Base-by-base conservation (phyloP, 1,140 invertebrate genomes). In the Polypedilum pembai region DNA sequence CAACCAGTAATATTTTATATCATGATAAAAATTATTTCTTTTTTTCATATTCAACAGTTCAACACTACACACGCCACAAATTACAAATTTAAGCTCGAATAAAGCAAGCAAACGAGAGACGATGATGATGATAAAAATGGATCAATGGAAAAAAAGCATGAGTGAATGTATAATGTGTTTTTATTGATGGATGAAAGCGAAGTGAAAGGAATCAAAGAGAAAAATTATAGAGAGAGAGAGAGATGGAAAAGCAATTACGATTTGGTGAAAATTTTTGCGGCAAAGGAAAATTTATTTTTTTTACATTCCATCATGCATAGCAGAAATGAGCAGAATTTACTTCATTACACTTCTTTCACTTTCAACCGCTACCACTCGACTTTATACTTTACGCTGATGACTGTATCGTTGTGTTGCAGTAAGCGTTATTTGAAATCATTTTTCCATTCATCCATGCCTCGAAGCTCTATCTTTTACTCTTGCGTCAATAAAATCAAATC, bases 221-320 rank as follows among this genome's bases (percentile, higher is more conserved):
- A 56, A n/a, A n/a, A 56, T n/a, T n/a, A n/a, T n/a, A n/a, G n/a
- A n/a, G 15, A 12, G 1, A 3, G 12, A 15, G 3, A n/a, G 10
- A 56, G 45, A 56, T n/a, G n/a, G n/a, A 56, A 56, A 56, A 56
- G 45, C 45, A 56, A 56, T 56, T 56, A 56, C 45, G 45, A n/a
- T n/a, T 33, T 56, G 45, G 45, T 56, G 12, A 56, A 56, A 56
- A 56, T 56, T 56, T n/a, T 56, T n/a, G 45, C 15, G 45, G 45
- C n/a, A 56, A 56, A 56, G 12, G 45, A 56, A 56, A 56, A 33
- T 33, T 56, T 56, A 56, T 15, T 56, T 45, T 56, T 56, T 33
- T 33, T 5, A 33, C 24, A 33, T 33, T 33, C 24, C 24, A 33
- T 56, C 45, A 56, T 56, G 45, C 24, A 33, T 56, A 12, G 45